Conservation (phyloP, 2,888 invertebrate species). For the Drosophila kuntzei region DNA sequence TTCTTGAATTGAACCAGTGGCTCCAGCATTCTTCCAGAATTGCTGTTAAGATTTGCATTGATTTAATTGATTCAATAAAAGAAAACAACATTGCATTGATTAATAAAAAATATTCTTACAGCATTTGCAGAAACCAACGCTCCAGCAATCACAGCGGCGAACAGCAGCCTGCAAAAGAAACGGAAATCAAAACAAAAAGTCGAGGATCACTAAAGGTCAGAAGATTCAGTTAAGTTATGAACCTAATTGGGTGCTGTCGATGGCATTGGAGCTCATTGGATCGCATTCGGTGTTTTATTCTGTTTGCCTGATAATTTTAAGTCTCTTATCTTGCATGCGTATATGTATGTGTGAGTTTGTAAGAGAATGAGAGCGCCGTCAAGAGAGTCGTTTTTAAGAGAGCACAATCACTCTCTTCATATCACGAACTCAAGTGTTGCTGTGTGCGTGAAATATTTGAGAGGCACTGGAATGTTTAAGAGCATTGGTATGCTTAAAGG, state of each 20-base stretch:
- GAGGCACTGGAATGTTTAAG: conserved; percentile 21
- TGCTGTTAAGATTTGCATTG: conserved; percentile 73
- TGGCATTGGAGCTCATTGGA: conserved; percentile 1
- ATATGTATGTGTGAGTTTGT: conserved; percentile 4
- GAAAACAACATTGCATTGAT: background rate
- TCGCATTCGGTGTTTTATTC: background rate
- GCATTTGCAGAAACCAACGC: conserved; percentile 80
- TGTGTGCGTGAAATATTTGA: conserved; percentile 27
- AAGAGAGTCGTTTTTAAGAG: conserved; percentile 46
- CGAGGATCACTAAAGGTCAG: conserved; percentile 8
- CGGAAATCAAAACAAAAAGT: conserved; percentile 1
- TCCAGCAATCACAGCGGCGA: conserved; percentile 83
- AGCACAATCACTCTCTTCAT: conserved; percentile 11
- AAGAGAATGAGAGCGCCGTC: conserved; percentile 5
- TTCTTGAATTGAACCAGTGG: conserved; percentile 80
- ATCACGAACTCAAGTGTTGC: background rate
- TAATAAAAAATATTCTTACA: conserved; percentile 69
- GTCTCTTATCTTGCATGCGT: conserved; percentile 32
- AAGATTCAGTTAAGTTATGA: conserved; percentile 1
- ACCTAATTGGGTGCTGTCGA: background rate
- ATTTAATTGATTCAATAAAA: background rate
- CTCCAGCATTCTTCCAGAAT: conserved; percentile 85
- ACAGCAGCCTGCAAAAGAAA: conserved; percentile 78
- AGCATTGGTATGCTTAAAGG: conserved; percentile 14
- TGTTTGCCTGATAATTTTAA: conserved; percentile 9